These are phyloP conservation scores for Timema cristinae DNA, from an alignment of 2,888 invertebrate species.

Conservation along the genomic window DNA sequence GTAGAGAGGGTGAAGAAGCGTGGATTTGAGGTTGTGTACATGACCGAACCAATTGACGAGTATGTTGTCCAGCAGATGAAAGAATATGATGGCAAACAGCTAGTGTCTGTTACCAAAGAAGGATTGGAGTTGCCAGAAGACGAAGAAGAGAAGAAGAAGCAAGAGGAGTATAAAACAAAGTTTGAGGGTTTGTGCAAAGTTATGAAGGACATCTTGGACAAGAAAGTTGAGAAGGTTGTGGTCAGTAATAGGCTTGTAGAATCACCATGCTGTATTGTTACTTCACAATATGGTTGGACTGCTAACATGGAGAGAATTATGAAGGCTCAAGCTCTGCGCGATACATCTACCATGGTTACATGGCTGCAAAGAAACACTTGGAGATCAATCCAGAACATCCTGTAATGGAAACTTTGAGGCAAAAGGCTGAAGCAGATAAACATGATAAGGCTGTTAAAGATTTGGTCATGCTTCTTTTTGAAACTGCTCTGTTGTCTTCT, in stretches of 20 bases:
- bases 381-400: constrained; percentile 97
- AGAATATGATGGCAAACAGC: constrained; percentile 93
- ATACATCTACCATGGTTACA: constrained; percentile 99
- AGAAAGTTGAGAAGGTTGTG: constrained; percentile 96
- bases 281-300: constrained; percentile 98
- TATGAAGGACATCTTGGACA: constrained; percentile 96
- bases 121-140: constrained; percentile 95
- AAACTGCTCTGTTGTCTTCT: constrained; percentile 93
- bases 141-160: constrained; percentile 95
- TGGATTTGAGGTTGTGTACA: constrained; percentile 97
- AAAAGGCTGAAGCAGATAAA: constrained; percentile 93
- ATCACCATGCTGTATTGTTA: constrained; percentile 98
- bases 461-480: constrained; percentile 90
- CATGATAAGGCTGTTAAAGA: constrained; percentile 99
- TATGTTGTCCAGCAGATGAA: constrained; percentile 98
- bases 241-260: constrained; percentile 95
- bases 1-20: constrained; percentile 97
- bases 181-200: constrained; percentile 78
- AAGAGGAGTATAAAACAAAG: constrained; percentile 80
- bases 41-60: constrained; percentile 99
- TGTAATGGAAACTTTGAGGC: constrained; percentile 83
- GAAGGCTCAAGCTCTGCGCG: constrained; percentile 98
- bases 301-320: constrained; percentile 99
- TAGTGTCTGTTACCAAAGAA: constrained; percentile 97
- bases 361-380: constrained; percentile 98